phyloP scores from a whole-genome alignment of 1,140 invertebrate species.

The Papilio polyxenes region DNA sequence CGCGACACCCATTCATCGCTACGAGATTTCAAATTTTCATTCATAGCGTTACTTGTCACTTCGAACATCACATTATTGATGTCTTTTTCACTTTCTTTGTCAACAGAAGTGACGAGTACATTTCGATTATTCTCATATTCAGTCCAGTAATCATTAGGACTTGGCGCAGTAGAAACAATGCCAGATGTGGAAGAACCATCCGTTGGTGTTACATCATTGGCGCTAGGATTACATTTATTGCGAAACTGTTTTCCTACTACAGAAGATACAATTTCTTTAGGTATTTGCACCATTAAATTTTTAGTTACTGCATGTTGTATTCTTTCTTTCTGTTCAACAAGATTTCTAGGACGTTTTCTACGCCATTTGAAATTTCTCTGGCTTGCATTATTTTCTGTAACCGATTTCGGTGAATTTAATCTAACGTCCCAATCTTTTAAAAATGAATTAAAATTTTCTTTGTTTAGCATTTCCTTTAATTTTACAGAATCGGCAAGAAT shows the following conservation, averaged over 20 bases:
- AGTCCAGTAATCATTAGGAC: background rate
- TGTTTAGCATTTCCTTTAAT: background rate
- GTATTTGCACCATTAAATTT: background rate
- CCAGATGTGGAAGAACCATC: background rate
- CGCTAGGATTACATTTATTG: background rate
- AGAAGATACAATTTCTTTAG: background rate
- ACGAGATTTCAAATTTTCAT: conserved; percentile 4
- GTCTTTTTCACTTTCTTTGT: background rate
- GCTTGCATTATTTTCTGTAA: background rate
- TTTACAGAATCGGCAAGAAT: background rate
- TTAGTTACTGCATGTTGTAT: background rate
- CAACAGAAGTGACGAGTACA: background rate
- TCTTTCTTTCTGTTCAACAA: background rate
- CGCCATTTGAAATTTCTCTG: conserved; percentile 4
- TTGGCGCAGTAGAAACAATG: background rate
- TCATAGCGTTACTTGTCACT: background rate
- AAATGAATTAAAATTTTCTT: background rate
- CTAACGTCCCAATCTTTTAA: background rate
- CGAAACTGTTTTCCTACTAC: background rate
- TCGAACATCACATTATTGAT: conserved; percentile 2
- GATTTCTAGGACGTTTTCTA: background rate
- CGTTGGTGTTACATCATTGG: background rate
- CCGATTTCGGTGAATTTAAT: background rate
- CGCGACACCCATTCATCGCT: conserved; percentile 7
- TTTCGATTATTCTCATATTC: background rate